These are phyloP conservation scores for Ceratina calcarata DNA, from an alignment of 1,140 invertebrate species.

Conservation along the genomic window DNA sequence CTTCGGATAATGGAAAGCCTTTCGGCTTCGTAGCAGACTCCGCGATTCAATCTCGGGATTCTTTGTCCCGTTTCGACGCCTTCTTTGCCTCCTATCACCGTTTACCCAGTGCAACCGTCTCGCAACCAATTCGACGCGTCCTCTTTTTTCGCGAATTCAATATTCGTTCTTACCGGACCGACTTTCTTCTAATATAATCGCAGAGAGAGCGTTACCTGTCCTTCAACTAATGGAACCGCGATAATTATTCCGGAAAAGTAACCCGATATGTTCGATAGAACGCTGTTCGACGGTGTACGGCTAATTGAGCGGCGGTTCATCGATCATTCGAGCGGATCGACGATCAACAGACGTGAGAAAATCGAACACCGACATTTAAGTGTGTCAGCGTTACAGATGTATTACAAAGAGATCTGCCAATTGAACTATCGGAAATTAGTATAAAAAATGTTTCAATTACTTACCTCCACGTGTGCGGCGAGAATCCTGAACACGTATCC, in stretches of 20 bases:
- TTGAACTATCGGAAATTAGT: neutral
- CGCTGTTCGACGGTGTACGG: slow-evolving; percentile 15
- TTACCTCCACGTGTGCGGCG: slow-evolving; percentile 91
- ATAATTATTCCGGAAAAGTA: slow-evolving; percentile 36
- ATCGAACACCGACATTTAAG: neutral
- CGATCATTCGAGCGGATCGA: slow-evolving; percentile 30
- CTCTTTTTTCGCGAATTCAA: neutral
- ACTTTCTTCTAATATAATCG: neutral
- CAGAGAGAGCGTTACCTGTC: slow-evolving; percentile 9
- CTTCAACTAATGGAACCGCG: slow-evolving; percentile 22
- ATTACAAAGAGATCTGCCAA: no score
- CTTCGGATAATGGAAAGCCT: slow-evolving; percentile 63
- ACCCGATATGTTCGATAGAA: slow-evolving; percentile 37
- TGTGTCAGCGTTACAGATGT: slow-evolving; percentile 3
- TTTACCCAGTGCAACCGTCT: neutral
- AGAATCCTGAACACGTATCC: slow-evolving; percentile 90
- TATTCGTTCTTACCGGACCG: neutral
- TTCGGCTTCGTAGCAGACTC: slow-evolving; percentile 31
- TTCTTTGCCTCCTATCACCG: neutral
- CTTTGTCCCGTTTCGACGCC: slow-evolving; percentile 1
- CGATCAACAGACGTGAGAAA: slow-evolving; percentile 32
- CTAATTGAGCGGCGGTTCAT: slow-evolving; percentile 41
- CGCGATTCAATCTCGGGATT: slow-evolving; percentile 21
- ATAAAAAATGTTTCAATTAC: slow-evolving; percentile 57
- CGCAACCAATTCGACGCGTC: neutral